These are phyloP conservation scores for Lethenteron camtschaticum DNA, from an alignment of 2,113 vertebrate genomes.

Conservation along the genomic window DNA sequence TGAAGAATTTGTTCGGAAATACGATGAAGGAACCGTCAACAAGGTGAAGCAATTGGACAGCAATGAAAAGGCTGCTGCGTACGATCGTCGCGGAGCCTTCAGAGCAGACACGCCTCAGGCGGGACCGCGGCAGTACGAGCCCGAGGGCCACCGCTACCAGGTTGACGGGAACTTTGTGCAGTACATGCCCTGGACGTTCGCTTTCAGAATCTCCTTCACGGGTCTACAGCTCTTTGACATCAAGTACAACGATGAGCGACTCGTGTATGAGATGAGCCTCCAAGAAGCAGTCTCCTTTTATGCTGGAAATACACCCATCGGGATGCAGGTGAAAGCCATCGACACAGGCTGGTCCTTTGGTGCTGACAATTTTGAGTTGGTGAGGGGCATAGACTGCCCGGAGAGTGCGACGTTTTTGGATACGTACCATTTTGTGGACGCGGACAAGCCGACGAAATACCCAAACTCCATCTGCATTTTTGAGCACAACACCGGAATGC, in stretches of 20 bases:
- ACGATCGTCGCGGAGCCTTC: conserved; percentile 29
- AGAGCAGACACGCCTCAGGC: conserved; percentile 17
- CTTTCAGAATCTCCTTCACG: conserved; percentile 41
- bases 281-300: conserved; percentile 68
- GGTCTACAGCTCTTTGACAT: conserved; percentile 59
- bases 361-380: conserved; percentile 33
- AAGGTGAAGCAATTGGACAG: conserved; percentile 11
- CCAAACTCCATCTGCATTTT: conserved; percentile 45
- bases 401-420: conserved; percentile 45
- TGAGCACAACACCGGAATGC: conserved; percentile 47
- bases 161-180: conserved; percentile 32
- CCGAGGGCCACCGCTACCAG: conserved; percentile 33
- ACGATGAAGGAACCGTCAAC: conserved; percentile 21
- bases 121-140: conserved; percentile 40
- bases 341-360: conserved; percentile 65
- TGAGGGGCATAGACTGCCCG: conserved; percentile 53
- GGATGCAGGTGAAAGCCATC: conserved; percentile 70
- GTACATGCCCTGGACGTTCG: conserved; percentile 55
- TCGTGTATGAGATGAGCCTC: conserved; percentile 62
- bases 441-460: conserved; percentile 30
- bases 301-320: conserved; percentile 39
- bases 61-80: conserved; percentile 19
- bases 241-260: conserved; percentile 36
- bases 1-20: conserved; percentile 29
- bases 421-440: conserved; percentile 39